phyloP scores from a whole-genome alignment of 2,113 vertebrate genomes.

The Bambusicola thoracicus region DNA sequence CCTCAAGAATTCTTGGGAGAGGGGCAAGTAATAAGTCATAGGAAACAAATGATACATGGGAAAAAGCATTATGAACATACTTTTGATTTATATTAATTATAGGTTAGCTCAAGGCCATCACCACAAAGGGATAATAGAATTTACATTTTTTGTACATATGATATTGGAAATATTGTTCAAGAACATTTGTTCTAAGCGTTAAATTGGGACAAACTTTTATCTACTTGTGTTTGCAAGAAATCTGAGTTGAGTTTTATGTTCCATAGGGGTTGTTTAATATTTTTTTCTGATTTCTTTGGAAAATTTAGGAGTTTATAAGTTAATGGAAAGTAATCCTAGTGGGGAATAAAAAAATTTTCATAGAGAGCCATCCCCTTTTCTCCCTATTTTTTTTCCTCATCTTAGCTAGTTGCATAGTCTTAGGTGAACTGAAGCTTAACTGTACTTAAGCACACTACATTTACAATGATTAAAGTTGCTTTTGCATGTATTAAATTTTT shows the following conservation, averaged over 20 bases:
- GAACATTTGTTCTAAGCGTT: neutral
- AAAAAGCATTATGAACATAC: neutral
- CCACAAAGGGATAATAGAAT: neutral
- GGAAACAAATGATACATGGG: neutral
- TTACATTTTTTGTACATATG: neutral
- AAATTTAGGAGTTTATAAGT: neutral
- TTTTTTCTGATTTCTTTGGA: neutral
- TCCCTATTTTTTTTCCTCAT: neutral
- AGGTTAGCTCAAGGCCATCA: neutral
- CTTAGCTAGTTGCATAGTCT: neutral
- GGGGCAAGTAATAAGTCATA: neutral
- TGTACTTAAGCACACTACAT: neutral
- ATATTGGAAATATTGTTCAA: neutral
- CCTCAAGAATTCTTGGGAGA: neutral
- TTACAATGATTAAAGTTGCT: neutral
- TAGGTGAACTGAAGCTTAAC: slow-evolving; percentile 1
- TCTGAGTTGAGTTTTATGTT: neutral
- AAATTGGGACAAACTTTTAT: neutral
- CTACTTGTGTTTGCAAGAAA: neutral
- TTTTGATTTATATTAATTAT: neutral
- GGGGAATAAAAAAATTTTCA: no score
- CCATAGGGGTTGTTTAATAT: neutral
- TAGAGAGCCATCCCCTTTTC: neutral
- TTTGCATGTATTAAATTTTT: neutral
- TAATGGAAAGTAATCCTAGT: neutral